These are phyloP conservation scores for Myripristis murdjan DNA, from an alignment of 2,797 vertebrate genomes.

Conservation along the genomic window DNA sequence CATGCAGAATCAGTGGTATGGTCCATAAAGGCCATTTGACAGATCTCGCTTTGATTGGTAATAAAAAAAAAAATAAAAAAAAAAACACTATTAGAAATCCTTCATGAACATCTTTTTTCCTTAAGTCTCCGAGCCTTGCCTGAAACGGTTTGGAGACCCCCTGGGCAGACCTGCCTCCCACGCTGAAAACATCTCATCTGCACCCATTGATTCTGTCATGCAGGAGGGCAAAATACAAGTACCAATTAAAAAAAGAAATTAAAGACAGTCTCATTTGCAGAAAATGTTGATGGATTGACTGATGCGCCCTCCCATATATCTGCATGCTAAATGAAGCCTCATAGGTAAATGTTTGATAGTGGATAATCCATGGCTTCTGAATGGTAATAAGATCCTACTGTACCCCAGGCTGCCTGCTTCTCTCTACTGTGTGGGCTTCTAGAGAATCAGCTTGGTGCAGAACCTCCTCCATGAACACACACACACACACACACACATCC, in stretches of 20 bases:
- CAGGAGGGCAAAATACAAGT: not conserved
- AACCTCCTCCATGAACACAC: not conserved
- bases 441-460: not conserved
- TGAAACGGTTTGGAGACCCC: no score
- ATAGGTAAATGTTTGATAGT: slow-evolving; percentile 24
- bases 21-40: no score
- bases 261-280: not conserved
- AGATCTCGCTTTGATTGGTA: not conserved
- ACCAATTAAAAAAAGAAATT: no score
- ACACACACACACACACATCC: slow-evolving; percentile 6
- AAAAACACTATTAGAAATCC: no score
- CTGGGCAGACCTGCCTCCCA: no score
- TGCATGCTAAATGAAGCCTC: slow-evolving; percentile 23
- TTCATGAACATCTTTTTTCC: no score
- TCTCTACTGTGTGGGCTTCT: slow-evolving; percentile 30
- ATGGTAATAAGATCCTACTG: slow-evolving; percentile 17
- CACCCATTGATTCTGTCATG: not conserved
- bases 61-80: not conserved
- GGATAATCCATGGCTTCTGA: slow-evolving; percentile 19
- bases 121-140: no score
- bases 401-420: slow-evolving; percentile 29
- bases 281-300: not conserved
- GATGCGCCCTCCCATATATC: slow-evolving; percentile 1
- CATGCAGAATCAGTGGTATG: not conserved
- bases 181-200: not conserved